Evolutionary conservation across 1,140 invertebrate species (phyloP).

Genomic region (Macrotrachela quadricornifera): DNA sequence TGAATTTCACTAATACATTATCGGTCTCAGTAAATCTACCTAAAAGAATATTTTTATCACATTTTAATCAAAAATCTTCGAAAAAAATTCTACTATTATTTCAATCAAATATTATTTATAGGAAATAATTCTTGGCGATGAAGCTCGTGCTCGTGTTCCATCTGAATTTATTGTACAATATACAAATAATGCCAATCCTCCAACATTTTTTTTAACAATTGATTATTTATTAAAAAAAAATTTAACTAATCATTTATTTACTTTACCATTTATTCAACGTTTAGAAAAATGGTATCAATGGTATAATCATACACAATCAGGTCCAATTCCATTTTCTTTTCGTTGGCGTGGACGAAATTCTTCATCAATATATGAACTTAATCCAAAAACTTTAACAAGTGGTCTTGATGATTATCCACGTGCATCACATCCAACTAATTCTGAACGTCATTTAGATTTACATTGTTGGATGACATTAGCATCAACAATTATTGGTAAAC

Average conservation of each 20-base stretch:
- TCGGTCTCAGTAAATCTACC: too few species aligned
- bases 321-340: constrained; percentile 49
- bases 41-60: too few species aligned
- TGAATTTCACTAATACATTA: too few species aligned
- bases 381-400: constrained; percentile 86
- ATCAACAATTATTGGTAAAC: constrained; percentile 33
- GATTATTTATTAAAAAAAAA: constrained; percentile 22
- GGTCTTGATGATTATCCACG: constrained; percentile 93
- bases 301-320: constrained; percentile 74
- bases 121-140: constrained; percentile 49
- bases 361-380: constrained; percentile 54
- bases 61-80: too few species aligned
- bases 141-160: constrained; percentile 66
- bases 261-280: too few species aligned
- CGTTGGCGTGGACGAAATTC: constrained; percentile 46
- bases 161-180: constrained; percentile 82
- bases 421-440: constrained; percentile 69
- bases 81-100: too few species aligned
- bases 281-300: constrained; percentile 57
- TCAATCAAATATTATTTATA: too few species aligned
- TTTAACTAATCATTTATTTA: too few species aligned
- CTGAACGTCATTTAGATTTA: constrained; percentile 80
- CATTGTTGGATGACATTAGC: constrained; percentile 86
- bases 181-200: constrained; percentile 88
- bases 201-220: constrained; percentile 61